Evolutionary conservation across 2,113 vertebrate genomes (phyloP), one percentile per base, ranked within the genome.

Genomic region (Struthidea cinerea): DNA sequence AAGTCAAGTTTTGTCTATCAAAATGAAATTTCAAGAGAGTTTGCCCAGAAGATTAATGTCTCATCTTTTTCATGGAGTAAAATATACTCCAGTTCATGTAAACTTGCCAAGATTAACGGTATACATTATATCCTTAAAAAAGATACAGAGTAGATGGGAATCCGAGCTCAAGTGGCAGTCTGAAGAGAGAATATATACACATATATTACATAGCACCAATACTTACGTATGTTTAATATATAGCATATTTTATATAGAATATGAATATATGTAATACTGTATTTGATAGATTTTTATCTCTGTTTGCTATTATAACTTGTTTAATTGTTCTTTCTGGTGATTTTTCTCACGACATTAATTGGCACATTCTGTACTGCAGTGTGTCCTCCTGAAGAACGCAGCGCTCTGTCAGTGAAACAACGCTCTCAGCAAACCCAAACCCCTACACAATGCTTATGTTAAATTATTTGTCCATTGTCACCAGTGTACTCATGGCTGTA

Each of bases 1-100:
- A 94, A 94, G 93, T 67, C 59, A 86, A 64, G 52, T 94, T 96
- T 86, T 89, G 68, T 68, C 76, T 84, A 44, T 89, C 57, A 78
- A 88, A 90, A 92, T 70, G 23, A 88, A 86, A 91, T 70, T 70
- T 83, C 65, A 83, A 94, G 90, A 77, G 13, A 47, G 35, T 53
- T 76, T 87, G 50, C 71, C 57, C n/a, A 64, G 74, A 93, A 82
- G 41, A 94, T 4, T 1, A 53, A 67, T 44, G 26, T n/a, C 57
- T 85, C 2, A 4, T 85, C 78, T 88, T 88, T 85, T 59, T 35
- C 1, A 0, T 39, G 22, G 44, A 74, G 11, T 67, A 77, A 75
- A 84, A 93, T 90, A 88, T 59, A 33, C 15, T 75, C 46, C 22
- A 64, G 35, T 82, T 79, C 47, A 33, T 41, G 32, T 63, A 81